A percentile compares a stretch with the other conserved stretches of the same genome.
These are phyloP conservation scores for Alitta virens DNA, from an alignment of 2,888 invertebrate genomes.

Conservation along the genomic window DNA sequence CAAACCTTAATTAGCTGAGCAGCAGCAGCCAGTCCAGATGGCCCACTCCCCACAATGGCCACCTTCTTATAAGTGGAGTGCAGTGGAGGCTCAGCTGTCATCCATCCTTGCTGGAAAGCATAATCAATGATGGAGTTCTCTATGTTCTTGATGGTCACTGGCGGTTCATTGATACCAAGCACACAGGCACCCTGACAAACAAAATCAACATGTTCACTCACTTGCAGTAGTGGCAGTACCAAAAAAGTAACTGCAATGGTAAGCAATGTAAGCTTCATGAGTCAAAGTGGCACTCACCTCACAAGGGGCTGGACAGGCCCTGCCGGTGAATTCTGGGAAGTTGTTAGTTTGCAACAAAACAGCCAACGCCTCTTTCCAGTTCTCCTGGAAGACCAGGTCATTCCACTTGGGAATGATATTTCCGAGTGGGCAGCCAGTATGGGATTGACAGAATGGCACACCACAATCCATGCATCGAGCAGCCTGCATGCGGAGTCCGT, in stretches of 20 bases:
- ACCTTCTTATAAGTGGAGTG: constrained; percentile 76
- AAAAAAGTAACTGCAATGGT: no score
- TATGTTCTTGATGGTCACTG: constrained; percentile 98
- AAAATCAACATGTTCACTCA: no score
- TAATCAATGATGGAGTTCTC: constrained; percentile 98
- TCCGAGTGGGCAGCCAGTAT: constrained; percentile 93
- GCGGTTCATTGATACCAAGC: constrained; percentile 88
- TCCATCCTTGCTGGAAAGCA: constrained; percentile 95
- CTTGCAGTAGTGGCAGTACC: no score
- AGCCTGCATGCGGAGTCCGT: constrained; percentile 65
- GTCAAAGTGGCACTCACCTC: no score
- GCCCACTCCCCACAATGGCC: constrained; percentile 89
- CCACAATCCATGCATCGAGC: constrained; percentile 94
- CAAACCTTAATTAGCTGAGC: constrained; percentile 85
- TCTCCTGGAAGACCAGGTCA: constrained; percentile 87
- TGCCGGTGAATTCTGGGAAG: constrained; percentile 94
- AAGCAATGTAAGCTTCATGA: no score
- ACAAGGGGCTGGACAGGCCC: constrained; percentile 86
- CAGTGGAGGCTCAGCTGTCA: constrained; percentile 76
- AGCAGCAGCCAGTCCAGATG: constrained; percentile 88
- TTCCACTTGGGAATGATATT: constrained; percentile 99
- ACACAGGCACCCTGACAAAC: constrained; percentile 86
- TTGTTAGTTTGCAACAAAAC: constrained; percentile 97
- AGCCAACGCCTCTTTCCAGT: constrained; percentile 90
- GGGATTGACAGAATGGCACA: constrained; percentile 95